Evolutionary conservation across 1,140 invertebrate genomes (phyloP), one percentile per base, ranked within the genome.

Genomic region (Stegodyphus dumicola): DNA sequence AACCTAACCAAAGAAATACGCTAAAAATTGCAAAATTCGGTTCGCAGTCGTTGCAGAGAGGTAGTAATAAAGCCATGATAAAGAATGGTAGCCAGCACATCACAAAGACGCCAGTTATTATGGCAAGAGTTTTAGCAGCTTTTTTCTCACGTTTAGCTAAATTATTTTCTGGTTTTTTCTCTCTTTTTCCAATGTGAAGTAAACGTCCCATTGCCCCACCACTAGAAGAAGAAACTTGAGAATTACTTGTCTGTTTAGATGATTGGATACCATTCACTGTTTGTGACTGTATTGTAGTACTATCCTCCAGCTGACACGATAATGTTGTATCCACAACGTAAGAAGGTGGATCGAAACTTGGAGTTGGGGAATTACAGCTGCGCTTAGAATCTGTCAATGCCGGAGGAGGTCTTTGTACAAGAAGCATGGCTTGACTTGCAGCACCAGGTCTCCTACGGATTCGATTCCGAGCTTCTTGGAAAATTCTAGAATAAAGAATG

Each of bases 21-120:
- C 94, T 95, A 84, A 95, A 94, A 87, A 95, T 92, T 89, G 94
- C 93, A 87, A 94, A 93, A 90, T 94, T 94, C 88, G 96, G 94
- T 84, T 93, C 92, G 89, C 95, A 96, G n/a, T 90, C 85, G 92
- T 92, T 89, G 89, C 96, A 97, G 54, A 97, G 93, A 4, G 96
- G 95, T 93, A 96, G 93, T 79, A 96, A 91, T 17, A 98, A 91
- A 0, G 96, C 96, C 91, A 96, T 94, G 17, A 97, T 94, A 91
- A 98, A 98, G 91, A 98, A 98, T 5, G 97, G 97, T 79, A 97
- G 92, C 97, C 97, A 98, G 90, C 96, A 98, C 84, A 97, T 93
- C 18, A 98, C 95, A 90, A 98, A 98, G 9, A 96, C 96, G 17
- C 96, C 91, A 13, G 91, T 92, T 33, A 92, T 91, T 18, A 92